A percentile compares a stretch with the other conserved stretches of the same genome.
Evolutionary conservation across 2,797 vertebrate genomes (phyloP).

Genomic region (Glossophaga mutica): DNA sequence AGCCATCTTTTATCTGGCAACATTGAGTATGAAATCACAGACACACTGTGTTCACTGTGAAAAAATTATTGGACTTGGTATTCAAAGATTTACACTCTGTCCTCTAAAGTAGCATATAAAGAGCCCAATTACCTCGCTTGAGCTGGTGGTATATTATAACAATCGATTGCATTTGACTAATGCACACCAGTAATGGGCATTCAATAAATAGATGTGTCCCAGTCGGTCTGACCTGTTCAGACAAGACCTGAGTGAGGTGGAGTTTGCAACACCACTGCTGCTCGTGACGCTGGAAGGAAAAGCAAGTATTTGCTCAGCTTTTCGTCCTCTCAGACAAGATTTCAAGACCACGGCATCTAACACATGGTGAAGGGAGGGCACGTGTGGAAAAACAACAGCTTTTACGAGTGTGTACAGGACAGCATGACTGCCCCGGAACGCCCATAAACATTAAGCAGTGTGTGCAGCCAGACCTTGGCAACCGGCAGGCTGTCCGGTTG

Average conservation of each 20-base stretch:
- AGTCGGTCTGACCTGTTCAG: conserved; percentile 21
- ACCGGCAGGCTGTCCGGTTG: not conserved
- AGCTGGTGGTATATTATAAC: not conserved
- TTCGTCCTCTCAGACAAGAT: not conserved
- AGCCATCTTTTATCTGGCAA: not conserved
- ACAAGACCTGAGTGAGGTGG: not conserved
- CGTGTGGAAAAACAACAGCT: not conserved
- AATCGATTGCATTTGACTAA: conserved; percentile 36
- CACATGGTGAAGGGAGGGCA: not conserved
- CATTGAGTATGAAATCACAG: not conserved
- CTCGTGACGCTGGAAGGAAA: not conserved
- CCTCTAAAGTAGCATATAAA: conserved; percentile 32
- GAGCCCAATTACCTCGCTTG: not conserved
- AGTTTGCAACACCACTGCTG: not conserved
- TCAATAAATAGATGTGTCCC: not conserved
- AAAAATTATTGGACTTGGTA: conserved; percentile 22
- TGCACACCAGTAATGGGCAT: conserved; percentile 30
- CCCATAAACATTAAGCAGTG: not conserved
- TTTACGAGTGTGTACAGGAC: not conserved
- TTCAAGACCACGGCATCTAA: not conserved
- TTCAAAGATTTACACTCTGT: conserved; percentile 4
- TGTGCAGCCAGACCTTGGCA: not conserved
- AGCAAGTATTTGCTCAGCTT: not conserved
- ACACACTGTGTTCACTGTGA: not conserved
- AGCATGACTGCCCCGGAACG: not conserved